phyloP scores from a whole-genome alignment of 2,797 vertebrate genomes.

The Pelochelys cantorii region DNA sequence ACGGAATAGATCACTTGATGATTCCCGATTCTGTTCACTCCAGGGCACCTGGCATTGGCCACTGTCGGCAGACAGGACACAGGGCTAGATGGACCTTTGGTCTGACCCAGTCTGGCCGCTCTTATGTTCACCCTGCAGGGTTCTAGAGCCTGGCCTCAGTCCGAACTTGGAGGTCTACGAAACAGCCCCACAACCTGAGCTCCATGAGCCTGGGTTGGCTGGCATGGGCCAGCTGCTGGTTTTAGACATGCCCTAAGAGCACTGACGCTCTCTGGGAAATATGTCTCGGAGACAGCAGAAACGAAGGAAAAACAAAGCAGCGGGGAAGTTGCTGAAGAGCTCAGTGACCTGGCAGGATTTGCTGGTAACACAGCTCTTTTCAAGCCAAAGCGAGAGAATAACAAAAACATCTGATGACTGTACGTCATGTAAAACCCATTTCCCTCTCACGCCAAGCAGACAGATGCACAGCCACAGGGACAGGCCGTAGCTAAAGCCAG shows the following conservation, averaged over 20 bases:
- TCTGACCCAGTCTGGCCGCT: too few species aligned
- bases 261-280: constrained; percentile 28
- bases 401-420: constrained; percentile 75
- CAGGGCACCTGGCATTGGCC: too few species aligned
- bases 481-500: background rate
- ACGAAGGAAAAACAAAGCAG: background rate
- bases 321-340: constrained; percentile 62
- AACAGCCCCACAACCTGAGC: background rate
- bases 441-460: constrained; percentile 60
- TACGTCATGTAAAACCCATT: constrained; percentile 72
- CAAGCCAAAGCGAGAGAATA: constrained; percentile 69
- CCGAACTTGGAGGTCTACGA: background rate
- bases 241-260: background rate
- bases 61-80: too few species aligned
- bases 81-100: too few species aligned
- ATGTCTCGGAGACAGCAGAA: background rate
- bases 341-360: constrained; percentile 64
- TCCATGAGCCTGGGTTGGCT: background rate
- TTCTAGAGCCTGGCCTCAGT: background rate
- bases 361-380: constrained; percentile 60
- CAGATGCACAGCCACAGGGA: background rate
- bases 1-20: too few species aligned
- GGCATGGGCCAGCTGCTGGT: background rate
- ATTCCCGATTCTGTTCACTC: too few species aligned
- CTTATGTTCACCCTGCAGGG: background rate